phyloP scores from a whole-genome alignment of 2,113 vertebrate species.

The Hemiscyllium ocellatum region DNA sequence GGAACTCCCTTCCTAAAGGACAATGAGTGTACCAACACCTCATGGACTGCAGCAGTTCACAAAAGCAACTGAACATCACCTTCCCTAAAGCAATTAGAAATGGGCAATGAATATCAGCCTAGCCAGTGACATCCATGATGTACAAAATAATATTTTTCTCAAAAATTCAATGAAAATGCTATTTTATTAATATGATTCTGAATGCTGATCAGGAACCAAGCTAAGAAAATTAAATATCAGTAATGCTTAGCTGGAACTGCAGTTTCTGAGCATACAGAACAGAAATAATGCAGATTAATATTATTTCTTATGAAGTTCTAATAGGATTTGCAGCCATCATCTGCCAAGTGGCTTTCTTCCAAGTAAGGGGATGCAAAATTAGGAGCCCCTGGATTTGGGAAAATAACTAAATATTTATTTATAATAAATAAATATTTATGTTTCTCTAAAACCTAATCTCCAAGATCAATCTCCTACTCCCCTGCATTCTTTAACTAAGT shows the following conservation, averaged over 20 bases:
- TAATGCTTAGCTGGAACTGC: not conserved
- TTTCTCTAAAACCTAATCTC: not conserved
- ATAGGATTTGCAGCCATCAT: not conserved
- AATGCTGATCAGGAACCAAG: not conserved
- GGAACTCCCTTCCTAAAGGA: no score
- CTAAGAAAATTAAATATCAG: not conserved
- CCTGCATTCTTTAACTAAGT: not conserved
- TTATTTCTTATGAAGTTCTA: not conserved
- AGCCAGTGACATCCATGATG: no score
- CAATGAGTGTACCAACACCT: no score
- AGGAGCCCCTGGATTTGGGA: not conserved
- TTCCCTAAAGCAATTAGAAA: no score
- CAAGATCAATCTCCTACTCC: not conserved
- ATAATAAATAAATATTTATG: conserved; percentile 1
- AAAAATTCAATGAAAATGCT: not conserved
- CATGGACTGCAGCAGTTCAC: no score
- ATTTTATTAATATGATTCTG: not conserved
- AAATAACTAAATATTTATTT: not conserved
- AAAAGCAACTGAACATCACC: no score
- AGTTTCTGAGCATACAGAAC: not conserved
- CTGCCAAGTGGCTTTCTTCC: not conserved
- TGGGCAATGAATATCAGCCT: no score
- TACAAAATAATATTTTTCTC: no score
- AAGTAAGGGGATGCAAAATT: not conserved
- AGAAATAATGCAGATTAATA: not conserved